Conservation (phyloP, 1,140 invertebrate genomes). For the Mya arenaria region DNA sequence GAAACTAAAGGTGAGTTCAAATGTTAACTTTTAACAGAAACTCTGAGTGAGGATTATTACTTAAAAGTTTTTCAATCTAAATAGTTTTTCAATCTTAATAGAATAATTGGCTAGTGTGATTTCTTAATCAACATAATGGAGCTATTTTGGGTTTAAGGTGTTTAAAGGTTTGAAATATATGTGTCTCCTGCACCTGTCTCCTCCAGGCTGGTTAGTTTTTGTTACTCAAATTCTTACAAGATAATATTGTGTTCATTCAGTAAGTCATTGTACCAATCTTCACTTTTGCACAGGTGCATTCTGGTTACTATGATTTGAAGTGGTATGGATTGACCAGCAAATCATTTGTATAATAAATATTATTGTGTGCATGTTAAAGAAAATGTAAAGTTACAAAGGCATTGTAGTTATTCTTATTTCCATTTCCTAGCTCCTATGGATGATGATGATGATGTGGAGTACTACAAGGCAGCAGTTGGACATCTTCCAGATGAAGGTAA, state of each 20-base stretch:
- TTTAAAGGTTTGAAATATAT: too few relatives aligned
- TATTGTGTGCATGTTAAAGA: not conserved
- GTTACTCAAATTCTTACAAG: not conserved
- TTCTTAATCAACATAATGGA: too few relatives aligned
- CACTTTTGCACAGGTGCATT: not conserved
- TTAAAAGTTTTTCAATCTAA: too few relatives aligned
- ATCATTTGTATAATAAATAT: not conserved
- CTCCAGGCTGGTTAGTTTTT: not conserved
- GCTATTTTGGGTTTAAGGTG: too few relatives aligned
- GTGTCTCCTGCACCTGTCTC: too few relatives aligned
- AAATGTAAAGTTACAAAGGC: not conserved
- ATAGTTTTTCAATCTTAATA: too few relatives aligned
- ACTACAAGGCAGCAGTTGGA: conserved; percentile 93
- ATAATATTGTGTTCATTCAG: not conserved
- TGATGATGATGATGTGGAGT: conserved; percentile 83
- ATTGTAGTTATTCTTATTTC: too few relatives aligned
- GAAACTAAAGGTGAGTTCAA: not conserved
- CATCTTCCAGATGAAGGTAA: conserved; percentile 91
- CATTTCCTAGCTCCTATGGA: conserved; percentile 51
- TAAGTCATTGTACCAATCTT: not conserved
- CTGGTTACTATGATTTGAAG: not conserved
- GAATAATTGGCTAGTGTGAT: too few relatives aligned
- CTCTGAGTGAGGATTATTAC: too few relatives aligned
- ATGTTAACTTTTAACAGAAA: too few relatives aligned
- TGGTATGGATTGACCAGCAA: not conserved